Evolutionary conservation across 2,797 vertebrate species (phyloP).

Genomic region (Phataginus tetradactyla): DNA sequence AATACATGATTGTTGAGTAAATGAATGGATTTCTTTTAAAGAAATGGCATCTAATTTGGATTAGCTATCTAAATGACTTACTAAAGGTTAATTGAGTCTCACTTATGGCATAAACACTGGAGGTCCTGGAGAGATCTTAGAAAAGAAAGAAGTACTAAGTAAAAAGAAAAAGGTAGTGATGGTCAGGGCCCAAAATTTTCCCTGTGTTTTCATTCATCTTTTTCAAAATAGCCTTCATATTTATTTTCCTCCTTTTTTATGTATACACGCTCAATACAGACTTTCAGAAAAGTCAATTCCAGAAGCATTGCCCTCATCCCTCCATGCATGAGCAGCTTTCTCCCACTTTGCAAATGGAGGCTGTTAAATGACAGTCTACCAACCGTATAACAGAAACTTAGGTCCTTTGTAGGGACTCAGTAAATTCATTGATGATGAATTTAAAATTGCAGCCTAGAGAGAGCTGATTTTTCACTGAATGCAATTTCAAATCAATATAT

Average conservation of each 20-base stretch:
- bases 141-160: not conserved
- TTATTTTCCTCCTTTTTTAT: not conserved
- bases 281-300: not conserved
- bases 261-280: not conserved
- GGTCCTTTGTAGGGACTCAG: not conserved
- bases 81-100: not conserved
- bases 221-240: not conserved
- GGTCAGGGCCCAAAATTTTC: not conserved
- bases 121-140: not conserved
- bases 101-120: not conserved
- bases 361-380: not conserved
- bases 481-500: constrained; percentile 66
- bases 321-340: not conserved
- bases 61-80: not conserved
- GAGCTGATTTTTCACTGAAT: constrained; percentile 55
- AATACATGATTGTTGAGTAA: not conserved
- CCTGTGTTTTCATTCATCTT: not conserved
- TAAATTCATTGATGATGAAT: constrained; percentile 45
- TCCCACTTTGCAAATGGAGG: not conserved
- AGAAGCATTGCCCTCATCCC: not conserved
- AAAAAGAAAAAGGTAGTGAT: not conserved
- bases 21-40: constrained; percentile 34
- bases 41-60: not conserved
- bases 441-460: constrained; percentile 33
- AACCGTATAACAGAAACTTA: not conserved